Evolutionary conservation across 2,113 vertebrate genomes (phyloP), one percentile per base, ranked within the genome.

Genomic region (Microtus montanus): DNA sequence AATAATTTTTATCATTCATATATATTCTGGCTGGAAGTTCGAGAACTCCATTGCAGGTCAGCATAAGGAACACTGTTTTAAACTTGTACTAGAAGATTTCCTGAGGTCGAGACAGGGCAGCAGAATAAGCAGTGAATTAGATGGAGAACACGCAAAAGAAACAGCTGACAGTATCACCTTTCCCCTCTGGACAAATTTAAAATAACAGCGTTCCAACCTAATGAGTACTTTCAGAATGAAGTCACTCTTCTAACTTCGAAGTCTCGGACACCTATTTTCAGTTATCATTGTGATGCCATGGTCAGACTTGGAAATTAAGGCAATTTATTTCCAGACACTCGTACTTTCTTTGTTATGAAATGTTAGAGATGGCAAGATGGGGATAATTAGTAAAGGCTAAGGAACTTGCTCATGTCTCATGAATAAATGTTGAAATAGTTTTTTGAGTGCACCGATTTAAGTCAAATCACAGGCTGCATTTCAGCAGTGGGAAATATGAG

Each of bases 251-350:
- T 11, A 70, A 19, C 66, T 96, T 83, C 93, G 75, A 94, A 91
- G 41, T 70, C 52, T 91, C 17, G 35, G 61, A 26, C 70, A 78
- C 70, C 89, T 87, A 83, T 94, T 95, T 84, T 73, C 33, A 73
- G 78, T 73, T 33, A 68, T 92, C 38, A 63, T 35, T 88, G 58
- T 77, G 64, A 96, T 75, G 92, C 26, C 54, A 41, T 47, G 33
- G 83, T 64, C 83, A 58, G 88, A 49, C 95, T 88, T 30, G 85
- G 78, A 94, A 93, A 94, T 91, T 83, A 93, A 91, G 54, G 79
- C 13, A 87, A 89, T 80, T 91, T 95, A 87, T 95, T 95, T 89
- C 28, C n/a, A 96, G 92, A 92, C 33, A 84, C 93, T 94, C 87
- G 26, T 35, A 75, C 3, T 96, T 78, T 77, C 44, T 58, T 91